Evolutionary conservation across 2,797 vertebrate species (phyloP), one percentile per base, ranked within the genome.

Genomic region (Lates japonicus): DNA sequence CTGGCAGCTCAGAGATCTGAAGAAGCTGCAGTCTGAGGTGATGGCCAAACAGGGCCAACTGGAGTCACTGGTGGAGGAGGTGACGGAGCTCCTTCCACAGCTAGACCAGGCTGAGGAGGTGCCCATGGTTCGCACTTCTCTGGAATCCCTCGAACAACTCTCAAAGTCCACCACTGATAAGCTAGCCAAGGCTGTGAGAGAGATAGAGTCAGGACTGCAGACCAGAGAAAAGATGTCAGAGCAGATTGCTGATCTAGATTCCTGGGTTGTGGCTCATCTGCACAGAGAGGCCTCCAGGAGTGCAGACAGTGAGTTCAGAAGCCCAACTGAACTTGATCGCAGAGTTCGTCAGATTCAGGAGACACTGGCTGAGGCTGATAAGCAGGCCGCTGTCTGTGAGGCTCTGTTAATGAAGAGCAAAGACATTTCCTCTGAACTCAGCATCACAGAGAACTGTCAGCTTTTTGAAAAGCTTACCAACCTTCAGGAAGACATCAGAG

Each of bases 161-260:
- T 97, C 97, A 42, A 95, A 95, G 80, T 93, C 87, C 17, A 96
- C 97, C 1, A 83, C 93, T 35, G 94, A 95, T 82, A 96, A 95
- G 85, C 93, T 97, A 5, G 74, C 90, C 16, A 90, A 91, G 39
- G 93, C 95, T 1, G 90, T 97, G 74, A 95, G 96, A 65, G 93
- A 96, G 52, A 90, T 97, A 3, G 96, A 98, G 90, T 94, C 91
- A 0, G 95, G 96, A 29, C 91, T 98, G 86, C 95, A 97, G 88
- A 96, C 95, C 49, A 96, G 97, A 75, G 95, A 96, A 62, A 95
- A 93, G 71, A 91, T 98, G 78, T 95, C 93, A 33, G 94, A 94
- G 76, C 91, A 97, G 82, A 81, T 97, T 31, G 94, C 93, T 19
- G 95, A 96, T 55, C 72, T 97, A 70, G 96, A 97, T 80, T 92